Base-by-base conservation (phyloP, 2,888 invertebrate species). In the Cataglyphis livida region DNA sequence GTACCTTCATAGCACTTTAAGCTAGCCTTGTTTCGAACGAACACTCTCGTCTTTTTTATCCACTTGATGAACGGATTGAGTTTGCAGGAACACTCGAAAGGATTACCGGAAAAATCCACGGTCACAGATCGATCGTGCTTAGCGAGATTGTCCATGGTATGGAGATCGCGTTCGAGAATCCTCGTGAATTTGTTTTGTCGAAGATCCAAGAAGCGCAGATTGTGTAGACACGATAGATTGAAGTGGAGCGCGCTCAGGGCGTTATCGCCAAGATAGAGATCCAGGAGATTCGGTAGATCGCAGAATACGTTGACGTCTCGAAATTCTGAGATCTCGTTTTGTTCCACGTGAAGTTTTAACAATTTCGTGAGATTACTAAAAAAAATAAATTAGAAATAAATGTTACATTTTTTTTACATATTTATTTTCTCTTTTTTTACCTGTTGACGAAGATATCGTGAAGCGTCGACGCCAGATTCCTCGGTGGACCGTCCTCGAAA, bases 331-430 rank as follows among this genome's bases (percentile, higher is more conserved):
- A 97, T 97, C 93, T 97, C 97, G 92, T 97, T 97, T 90, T 97
- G 97, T 91, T 97, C 97, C 90, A 97, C 93, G 93, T 97, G 97
- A 1, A 97, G 93, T 91, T 97, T 97, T 86, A 96, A 96, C 86
- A 97, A 93, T 85, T 96, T 96, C 0, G 95, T 95, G 85, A 97
- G 92, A 91, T 96, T 96, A 88, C 97, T 95, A 93, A 90, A 12
- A 12, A 41, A 12, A 35, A 7, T n/a, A 57, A 28, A 51, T 54
- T 21, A 25, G 5, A 21, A 21, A 9, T 4, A 41, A 6, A 21
- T 0, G n/a, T 32, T n/a, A 68, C 7, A 73, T 4, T n/a, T 59
- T 35, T 35, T 35, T 35, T 6, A 35, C 6, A 35, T 35, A 6
- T 35, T 35, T 5, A 6, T 35, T 35, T 6, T 6, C 6, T 35